Percentiles rank a stretch among this genome's conserved stretches.
phyloP scores from a whole-genome alignment of 2,113 vertebrate genomes.

The Leiothrix lutea region DNA sequence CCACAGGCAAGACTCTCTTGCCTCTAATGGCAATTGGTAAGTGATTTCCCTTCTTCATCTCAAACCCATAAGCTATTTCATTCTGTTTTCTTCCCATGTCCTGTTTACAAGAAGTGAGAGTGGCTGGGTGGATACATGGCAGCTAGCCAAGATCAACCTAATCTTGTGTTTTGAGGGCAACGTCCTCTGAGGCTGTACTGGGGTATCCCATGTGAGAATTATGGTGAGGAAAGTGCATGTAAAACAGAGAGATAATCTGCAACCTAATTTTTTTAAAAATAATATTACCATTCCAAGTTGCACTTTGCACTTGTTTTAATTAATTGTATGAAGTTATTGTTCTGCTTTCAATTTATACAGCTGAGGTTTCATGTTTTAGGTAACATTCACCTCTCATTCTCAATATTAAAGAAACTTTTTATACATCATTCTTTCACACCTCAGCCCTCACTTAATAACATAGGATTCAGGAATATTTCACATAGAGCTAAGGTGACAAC shows the following conservation, averaged over 20 bases:
- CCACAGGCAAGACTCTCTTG: not conserved
- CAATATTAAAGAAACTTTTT: not conserved
- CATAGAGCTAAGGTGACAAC: not conserved
- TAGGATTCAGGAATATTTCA: not conserved
- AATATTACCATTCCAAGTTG: not conserved
- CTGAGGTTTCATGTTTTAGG: not conserved
- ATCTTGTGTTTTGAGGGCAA: not conserved
- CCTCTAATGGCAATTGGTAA: not conserved
- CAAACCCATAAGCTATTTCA: not conserved
- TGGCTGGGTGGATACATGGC: not conserved
- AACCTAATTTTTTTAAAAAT: not conserved
- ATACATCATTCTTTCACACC: not conserved
- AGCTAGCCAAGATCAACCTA: not conserved
- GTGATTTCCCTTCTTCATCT: not conserved
- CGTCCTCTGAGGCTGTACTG: not conserved
- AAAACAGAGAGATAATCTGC: not conserved
- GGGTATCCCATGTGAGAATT: not conserved
- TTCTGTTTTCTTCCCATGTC: not conserved
- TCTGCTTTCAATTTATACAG: not conserved
- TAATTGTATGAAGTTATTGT: not conserved
- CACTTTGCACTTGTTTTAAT: not conserved
- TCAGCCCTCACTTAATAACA: not conserved
- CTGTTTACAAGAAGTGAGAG: not conserved
- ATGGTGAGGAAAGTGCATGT: not conserved
- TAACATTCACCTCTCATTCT: not conserved